Conservation (phyloP, 1,140 invertebrate species). For the Aphidius ervi region DNA sequence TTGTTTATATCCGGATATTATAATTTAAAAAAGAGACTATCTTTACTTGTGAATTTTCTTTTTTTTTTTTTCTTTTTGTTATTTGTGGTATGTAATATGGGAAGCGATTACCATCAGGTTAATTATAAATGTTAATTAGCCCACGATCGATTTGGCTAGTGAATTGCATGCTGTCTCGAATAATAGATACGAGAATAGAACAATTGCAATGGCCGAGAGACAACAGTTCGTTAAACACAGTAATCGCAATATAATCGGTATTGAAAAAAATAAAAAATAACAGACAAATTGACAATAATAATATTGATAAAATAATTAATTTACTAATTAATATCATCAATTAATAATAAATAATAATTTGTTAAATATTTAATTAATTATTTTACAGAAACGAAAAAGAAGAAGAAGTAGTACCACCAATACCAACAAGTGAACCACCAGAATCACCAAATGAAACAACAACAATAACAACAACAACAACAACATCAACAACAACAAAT, state of each 20-base stretch:
- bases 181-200: conserved; percentile 53
- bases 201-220: conserved; percentile 33
- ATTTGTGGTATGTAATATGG: conserved; percentile 24
- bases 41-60: too few species aligned
- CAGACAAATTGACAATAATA: too few species aligned
- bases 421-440: conserved; percentile 48
- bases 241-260: conserved; percentile 1
- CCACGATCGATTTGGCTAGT: conserved; percentile 53
- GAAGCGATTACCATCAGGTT: conserved; percentile 40
- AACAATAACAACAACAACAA: conserved; percentile 48
- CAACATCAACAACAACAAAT: conserved; percentile 39
- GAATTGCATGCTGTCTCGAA: conserved; percentile 47
- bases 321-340: too few species aligned
- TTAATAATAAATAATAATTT: conserved; percentile 3
- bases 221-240: conserved; percentile 26
- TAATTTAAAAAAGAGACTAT: too few species aligned
- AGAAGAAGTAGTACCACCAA: conserved; percentile 49
- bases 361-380: conserved; percentile 9
- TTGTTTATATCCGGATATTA: too few species aligned
- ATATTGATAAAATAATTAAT: too few species aligned
- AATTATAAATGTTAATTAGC: conserved; percentile 56
- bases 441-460: conserved; percentile 47
- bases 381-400: conserved; percentile 44
- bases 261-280: conserved; percentile 4
- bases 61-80: background rate